Evolutionary conservation across 2,888 invertebrate species (phyloP).

Genomic region (Eupithecia subfuscata): DNA sequence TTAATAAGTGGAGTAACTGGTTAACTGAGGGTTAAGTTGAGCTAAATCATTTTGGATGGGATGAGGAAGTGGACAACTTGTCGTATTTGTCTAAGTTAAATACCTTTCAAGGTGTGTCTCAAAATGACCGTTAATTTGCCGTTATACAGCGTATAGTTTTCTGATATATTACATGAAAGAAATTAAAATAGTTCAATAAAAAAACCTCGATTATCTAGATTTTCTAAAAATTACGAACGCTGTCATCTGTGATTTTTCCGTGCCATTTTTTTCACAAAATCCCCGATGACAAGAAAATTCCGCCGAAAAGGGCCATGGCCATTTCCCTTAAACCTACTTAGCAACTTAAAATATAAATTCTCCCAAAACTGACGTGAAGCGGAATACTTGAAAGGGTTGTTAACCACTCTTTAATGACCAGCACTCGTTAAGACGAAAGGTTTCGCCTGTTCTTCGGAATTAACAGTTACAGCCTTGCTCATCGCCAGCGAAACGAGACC

Average conservation of each 20-base stretch:
- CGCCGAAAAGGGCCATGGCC: neutral
- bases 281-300: neutral
- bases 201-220: neutral
- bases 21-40: neutral
- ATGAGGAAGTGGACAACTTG: neutral
- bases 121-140: neutral
- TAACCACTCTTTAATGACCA: conserved; percentile 74
- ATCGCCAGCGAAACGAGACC: conserved; percentile 52
- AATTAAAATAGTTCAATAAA: neutral
- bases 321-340: conserved; percentile 29
- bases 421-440: conserved; percentile 75
- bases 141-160: neutral
- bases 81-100: neutral
- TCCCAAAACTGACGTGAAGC: conserved; percentile 37
- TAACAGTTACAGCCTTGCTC: conserved; percentile 68
- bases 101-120: neutral
- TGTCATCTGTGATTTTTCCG: neutral
- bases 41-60: neutral
- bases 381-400: conserved; percentile 49
- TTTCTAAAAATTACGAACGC: neutral
- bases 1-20: conserved; percentile 7
- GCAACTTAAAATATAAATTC: conserved; percentile 40
- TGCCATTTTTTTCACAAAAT: conserved; percentile 5
- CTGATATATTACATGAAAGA: neutral
- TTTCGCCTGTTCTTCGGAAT: conserved; percentile 77